Conservation (phyloP, 2,113 vertebrate genomes). For the Forbesichthys agassizii region DNA sequence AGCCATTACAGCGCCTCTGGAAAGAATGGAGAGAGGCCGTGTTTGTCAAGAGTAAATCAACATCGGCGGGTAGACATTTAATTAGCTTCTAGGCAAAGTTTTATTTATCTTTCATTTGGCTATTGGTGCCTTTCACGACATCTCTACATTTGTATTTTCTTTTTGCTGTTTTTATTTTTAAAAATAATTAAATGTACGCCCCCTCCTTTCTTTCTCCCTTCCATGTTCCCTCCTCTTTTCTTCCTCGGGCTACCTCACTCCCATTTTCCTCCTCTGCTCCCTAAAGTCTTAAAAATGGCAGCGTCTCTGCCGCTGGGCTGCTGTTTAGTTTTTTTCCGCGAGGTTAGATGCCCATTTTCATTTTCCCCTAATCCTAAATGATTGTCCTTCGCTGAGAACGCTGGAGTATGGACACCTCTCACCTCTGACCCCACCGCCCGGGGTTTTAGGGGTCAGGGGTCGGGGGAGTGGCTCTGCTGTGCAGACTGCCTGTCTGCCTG, state of each 20-base stretch:
- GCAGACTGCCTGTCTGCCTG: constrained; percentile 75
- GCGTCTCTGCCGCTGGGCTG: constrained; percentile 14
- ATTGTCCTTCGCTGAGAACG: constrained; percentile 70
- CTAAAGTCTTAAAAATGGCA: constrained; percentile 50
- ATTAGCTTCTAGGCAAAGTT: constrained; percentile 63
- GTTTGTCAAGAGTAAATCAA: constrained; percentile 74
- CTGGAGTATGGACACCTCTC: constrained; percentile 63
- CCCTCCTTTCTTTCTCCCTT: not conserved
- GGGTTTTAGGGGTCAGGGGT: constrained; percentile 62
- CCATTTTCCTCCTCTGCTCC: constrained; percentile 28
- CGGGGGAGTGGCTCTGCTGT: constrained; percentile 59
- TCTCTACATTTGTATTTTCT: constrained; percentile 37
- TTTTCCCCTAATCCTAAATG: constrained; percentile 57
- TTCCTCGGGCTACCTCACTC: not conserved
- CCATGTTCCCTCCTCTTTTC: constrained; percentile 6
- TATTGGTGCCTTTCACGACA: constrained; percentile 40
- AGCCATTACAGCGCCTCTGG: constrained; percentile 59
- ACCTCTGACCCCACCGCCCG: constrained; percentile 69
- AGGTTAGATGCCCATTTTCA: constrained; percentile 14
- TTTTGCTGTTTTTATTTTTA: constrained; percentile 4
- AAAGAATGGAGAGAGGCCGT: constrained; percentile 59
- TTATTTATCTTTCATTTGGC: constrained; percentile 65
- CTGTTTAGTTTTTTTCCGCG: not conserved
- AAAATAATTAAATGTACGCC: too few relatives aligned
- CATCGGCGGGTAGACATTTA: constrained; percentile 63